Conservation (phyloP, 2,888 invertebrate genomes). For the Acleris emargana region DNA sequence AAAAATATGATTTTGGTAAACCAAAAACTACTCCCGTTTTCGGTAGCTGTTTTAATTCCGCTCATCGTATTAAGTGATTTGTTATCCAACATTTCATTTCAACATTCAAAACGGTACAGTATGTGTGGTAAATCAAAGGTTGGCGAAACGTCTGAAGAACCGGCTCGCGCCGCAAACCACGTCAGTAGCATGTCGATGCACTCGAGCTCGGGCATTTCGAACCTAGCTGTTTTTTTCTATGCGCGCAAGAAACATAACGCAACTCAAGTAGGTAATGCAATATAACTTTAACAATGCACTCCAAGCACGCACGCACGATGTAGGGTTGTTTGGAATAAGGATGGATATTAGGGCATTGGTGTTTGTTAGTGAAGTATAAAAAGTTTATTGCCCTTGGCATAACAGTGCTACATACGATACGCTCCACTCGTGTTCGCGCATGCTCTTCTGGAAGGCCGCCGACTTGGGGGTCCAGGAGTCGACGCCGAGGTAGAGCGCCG, state of each 20-base stretch:
- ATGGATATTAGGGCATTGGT: conserved; percentile 13
- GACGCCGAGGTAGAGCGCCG: conserved; percentile 88
- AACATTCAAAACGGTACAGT: conserved; percentile 18
- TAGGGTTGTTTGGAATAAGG: conserved; percentile 11
- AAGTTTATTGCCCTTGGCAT: conserved; percentile 27
- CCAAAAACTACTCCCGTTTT: too few relatives aligned
- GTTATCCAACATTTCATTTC: too few relatives aligned
- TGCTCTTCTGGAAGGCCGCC: conserved; percentile 80
- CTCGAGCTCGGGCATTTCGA: conserved; percentile 45
- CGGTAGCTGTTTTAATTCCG: too few relatives aligned
- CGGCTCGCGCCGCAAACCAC: conserved; percentile 50
- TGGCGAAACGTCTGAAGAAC: conserved; percentile 45
- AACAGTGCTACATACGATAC: conserved; percentile 77
- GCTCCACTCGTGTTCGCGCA: conserved; percentile 84
- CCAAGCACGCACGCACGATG: conserved; percentile 43
- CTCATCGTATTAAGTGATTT: too few relatives aligned
- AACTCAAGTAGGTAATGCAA: not conserved
- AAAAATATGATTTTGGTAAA: too few relatives aligned
- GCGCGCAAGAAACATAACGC: not conserved
- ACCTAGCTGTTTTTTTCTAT: conserved; percentile 51
- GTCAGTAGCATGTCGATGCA: conserved; percentile 61
- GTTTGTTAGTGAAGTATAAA: conserved; percentile 25
- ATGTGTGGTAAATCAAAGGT: conserved; percentile 17
- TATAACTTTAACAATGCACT: conserved; percentile 20
- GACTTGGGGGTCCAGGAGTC: conserved; percentile 91